phyloP scores from a whole-genome alignment of 2,113 vertebrate genomes.

The Numida meleagris region DNA sequence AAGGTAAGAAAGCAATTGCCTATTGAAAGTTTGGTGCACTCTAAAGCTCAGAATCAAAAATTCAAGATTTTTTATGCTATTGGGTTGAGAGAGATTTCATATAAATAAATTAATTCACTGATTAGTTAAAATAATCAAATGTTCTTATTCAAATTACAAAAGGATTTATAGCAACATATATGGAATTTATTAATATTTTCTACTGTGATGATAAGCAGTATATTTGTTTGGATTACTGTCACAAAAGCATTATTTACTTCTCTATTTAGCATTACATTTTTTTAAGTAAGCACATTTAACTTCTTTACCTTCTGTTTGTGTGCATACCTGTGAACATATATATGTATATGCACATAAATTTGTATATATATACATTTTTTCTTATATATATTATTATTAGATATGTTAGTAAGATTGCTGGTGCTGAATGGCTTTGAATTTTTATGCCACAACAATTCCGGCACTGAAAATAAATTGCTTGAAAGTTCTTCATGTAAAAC shows the following conservation, averaged over 20 bases:
- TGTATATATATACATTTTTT: neutral
- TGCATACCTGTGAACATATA: accelerated
- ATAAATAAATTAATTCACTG: neutral
- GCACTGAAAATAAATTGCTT: neutral
- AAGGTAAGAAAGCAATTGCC: neutral
- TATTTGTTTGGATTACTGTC: neutral
- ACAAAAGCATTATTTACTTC: neutral
- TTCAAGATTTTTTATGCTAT: neutral
- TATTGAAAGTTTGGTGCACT: neutral
- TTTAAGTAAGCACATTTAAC: neutral
- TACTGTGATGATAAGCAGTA: neutral
- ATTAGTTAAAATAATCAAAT: neutral
- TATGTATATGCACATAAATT: neutral
- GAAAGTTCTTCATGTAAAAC: neutral
- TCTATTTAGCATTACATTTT: neutral
- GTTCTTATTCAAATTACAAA: neutral
- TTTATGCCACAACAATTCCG: neutral
- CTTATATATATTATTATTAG: neutral
- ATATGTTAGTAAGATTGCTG: neutral
- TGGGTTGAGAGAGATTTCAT: accelerated
- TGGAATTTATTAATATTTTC: neutral
- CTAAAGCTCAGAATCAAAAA: neutral
- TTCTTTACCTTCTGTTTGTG: neutral
- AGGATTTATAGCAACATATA: neutral
- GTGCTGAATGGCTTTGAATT: neutral